phyloP scores from a whole-genome alignment of 2,797 vertebrate species.

The Gallinago stenura region DNA sequence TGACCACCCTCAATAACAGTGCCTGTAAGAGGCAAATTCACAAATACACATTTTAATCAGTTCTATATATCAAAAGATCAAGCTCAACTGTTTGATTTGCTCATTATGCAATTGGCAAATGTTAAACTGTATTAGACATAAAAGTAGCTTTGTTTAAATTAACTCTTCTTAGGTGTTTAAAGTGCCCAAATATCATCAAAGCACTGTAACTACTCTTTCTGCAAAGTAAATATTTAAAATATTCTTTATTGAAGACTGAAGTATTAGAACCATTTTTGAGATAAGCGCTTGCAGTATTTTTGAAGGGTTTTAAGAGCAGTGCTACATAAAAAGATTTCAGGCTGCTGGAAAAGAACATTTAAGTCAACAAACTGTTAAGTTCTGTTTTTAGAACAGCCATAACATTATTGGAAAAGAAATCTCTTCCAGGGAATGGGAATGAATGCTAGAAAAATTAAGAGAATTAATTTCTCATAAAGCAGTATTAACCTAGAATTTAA shows the following conservation, averaged over 20 bases:
- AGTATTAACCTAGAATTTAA: not conserved
- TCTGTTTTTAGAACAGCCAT: not conserved
- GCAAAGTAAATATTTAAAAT: constrained; percentile 59
- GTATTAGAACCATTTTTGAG: constrained; percentile 2
- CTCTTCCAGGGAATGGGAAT: not conserved
- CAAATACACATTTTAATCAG: not conserved
- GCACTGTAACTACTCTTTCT: not conserved
- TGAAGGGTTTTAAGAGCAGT: not conserved
- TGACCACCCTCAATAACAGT: not conserved
- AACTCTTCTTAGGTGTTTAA: not conserved
- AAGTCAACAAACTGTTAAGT: not conserved
- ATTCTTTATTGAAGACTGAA: constrained; percentile 21
- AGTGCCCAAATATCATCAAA: not conserved
- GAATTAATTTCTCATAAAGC: not conserved
- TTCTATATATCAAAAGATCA: not conserved
- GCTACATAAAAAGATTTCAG: not conserved
- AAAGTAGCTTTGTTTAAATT: constrained; percentile 33
- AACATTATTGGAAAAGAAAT: not conserved
- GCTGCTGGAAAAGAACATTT: not conserved
- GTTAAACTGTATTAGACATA: not conserved
- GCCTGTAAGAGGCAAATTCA: not conserved
- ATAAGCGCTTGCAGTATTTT: not conserved
- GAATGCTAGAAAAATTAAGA: not conserved
- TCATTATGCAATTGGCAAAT: not conserved
- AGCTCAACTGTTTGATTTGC: constrained; percentile 26